A percentile compares a stretch with the other conserved stretches of the same genome.
These are phyloP conservation scores for Cotesia glomerata DNA, from an alignment of 1,140 invertebrate species.

Conservation along the genomic window DNA sequence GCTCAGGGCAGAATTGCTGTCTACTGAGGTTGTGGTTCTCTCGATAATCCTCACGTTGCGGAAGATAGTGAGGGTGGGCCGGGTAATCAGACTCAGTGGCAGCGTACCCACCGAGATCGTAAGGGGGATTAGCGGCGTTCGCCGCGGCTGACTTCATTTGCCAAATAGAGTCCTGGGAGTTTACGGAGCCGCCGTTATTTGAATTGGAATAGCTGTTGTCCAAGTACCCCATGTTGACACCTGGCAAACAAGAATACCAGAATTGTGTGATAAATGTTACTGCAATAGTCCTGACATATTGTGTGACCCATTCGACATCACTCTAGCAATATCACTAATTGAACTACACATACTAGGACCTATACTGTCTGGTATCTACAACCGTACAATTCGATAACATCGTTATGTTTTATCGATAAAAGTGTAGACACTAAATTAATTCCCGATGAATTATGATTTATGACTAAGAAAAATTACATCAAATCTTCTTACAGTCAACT, in stretches of 20 bases:
- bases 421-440: too few relatives aligned
- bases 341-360: background rate
- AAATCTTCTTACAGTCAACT: too few relatives aligned
- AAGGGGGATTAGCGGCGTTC: slow-evolving; percentile 69
- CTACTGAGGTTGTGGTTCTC: slow-evolving; percentile 80
- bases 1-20: slow-evolving; percentile 85
- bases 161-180: slow-evolving; percentile 94
- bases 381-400: background rate
- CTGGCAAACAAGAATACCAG: slow-evolving; percentile 53
- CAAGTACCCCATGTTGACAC: slow-evolving; percentile 86
- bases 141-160: slow-evolving; percentile 87
- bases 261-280: slow-evolving; percentile 2
- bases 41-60: slow-evolving; percentile 75
- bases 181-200: slow-evolving; percentile 90
- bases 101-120: slow-evolving; percentile 84
- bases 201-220: slow-evolving; percentile 92
- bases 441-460: too few relatives aligned
- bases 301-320: background rate
- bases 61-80: slow-evolving; percentile 77
- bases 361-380: background rate
- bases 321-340: slow-evolving; percentile 2
- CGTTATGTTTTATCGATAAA: too few relatives aligned
- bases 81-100: slow-evolving; percentile 83
- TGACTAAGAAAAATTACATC: too few relatives aligned
- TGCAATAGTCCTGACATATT: background rate